Evolutionary conservation across 1,140 invertebrate genomes (phyloP).

Genomic region (Drosophila obscura): DNA sequence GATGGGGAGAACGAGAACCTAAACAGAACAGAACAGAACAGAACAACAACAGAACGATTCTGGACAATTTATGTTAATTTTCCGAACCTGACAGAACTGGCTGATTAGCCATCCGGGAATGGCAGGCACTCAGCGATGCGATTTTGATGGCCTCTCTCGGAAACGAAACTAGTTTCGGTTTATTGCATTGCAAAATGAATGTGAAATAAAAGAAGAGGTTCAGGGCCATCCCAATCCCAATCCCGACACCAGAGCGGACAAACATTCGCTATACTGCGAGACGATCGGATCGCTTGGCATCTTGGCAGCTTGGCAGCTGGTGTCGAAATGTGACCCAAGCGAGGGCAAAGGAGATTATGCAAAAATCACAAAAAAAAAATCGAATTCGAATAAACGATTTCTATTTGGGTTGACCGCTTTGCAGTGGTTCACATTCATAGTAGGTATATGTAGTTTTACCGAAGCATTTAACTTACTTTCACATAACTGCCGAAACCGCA

Average conservation of each 20-base stretch:
- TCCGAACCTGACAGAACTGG: constrained; percentile 14
- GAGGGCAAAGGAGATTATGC: constrained; percentile 26
- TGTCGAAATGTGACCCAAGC: constrained; percentile 57
- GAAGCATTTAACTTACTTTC: constrained; percentile 78
- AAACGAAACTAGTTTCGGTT: constrained; percentile 59
- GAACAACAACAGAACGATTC: constrained; percentile 24
- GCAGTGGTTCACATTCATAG: constrained; percentile 69
- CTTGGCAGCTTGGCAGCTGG: background rate
- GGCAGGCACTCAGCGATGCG: constrained; percentile 5
- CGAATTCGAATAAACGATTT: constrained; percentile 66
- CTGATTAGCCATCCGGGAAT: constrained; percentile 27
- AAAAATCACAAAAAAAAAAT: constrained; percentile 36
- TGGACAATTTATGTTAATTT: constrained; percentile 26
- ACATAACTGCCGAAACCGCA: constrained; percentile 49
- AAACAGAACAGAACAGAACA: constrained; percentile 7
- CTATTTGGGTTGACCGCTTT: constrained; percentile 76
- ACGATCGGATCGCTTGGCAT: background rate
- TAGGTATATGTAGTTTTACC: constrained; percentile 33
- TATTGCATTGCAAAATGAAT: constrained; percentile 37
- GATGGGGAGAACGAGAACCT: background rate
- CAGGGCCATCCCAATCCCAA: constrained; percentile 28
- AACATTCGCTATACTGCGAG: background rate
- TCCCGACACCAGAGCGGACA: background rate
- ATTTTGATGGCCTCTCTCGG: constrained; percentile 25
- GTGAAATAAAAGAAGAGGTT: constrained; percentile 36